Conservation (phyloP, 2,888 invertebrate species). For the Incurvaria masculella region DNA sequence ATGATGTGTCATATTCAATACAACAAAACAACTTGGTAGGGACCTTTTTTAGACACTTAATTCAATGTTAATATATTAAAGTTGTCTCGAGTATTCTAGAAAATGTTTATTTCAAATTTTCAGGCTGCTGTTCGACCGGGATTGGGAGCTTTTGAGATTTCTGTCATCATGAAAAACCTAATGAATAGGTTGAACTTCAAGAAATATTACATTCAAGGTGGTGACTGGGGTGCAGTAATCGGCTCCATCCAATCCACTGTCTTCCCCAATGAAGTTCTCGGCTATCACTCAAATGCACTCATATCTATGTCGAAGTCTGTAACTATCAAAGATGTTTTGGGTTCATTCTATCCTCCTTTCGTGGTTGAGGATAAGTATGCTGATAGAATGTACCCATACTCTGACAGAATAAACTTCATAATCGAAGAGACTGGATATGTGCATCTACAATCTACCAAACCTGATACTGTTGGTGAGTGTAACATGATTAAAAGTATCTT, state of each 20-base stretch:
- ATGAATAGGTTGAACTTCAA: conserved; percentile 65
- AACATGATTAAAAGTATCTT: too few species aligned
- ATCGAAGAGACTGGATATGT: conserved; percentile 35
- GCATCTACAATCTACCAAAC: conserved; percentile 66
- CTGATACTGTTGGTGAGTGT: conserved; percentile 65
- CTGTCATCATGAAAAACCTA: conserved; percentile 60
- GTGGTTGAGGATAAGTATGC: conserved; percentile 44
- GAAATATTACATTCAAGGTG: conserved; percentile 68
- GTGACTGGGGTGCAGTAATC: conserved; percentile 67
- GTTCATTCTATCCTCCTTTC: conserved; percentile 46
- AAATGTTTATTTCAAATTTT: conserved; percentile 4
- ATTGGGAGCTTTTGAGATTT: conserved; percentile 53
- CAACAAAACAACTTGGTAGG: too few species aligned
- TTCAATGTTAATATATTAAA: background rate
- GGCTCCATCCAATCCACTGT: conserved; percentile 57
- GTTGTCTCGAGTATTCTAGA: background rate
- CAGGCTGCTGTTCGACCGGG: conserved; percentile 56
- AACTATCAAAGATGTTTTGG: conserved; percentile 22
- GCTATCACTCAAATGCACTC: conserved; percentile 63
- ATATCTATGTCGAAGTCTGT: conserved; percentile 20
- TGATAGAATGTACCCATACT: conserved; percentile 47
- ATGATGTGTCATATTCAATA: too few species aligned
- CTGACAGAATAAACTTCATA: conserved; percentile 21
- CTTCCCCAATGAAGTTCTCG: conserved; percentile 53
- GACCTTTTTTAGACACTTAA: too few species aligned